Evolutionary conservation across 2,113 vertebrate species (phyloP).

Genomic region (Oncorhynchus mykiss): DNA sequence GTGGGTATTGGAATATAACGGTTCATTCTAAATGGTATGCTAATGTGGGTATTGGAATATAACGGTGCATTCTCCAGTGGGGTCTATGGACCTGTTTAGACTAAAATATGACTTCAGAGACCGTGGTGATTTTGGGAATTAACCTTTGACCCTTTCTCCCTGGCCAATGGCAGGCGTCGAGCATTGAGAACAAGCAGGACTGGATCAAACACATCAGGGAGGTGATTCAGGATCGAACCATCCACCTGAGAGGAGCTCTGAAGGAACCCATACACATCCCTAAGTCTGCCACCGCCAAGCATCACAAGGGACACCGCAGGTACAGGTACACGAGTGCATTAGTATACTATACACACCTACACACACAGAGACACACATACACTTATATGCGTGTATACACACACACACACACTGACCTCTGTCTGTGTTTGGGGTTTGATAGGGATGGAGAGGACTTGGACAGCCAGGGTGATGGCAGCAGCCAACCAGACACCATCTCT

Average conservation of each 20-base stretch:
- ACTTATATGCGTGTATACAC: not conserved
- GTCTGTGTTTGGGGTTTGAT: conserved; percentile 26
- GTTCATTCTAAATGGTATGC: conserved; percentile 2
- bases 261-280: conserved; percentile 98
- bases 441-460: conserved; percentile 97
- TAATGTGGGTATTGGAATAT: conserved; percentile 13
- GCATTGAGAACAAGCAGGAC: conserved; percentile 99
- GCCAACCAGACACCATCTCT: conserved; percentile 97
- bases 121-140: not conserved
- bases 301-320: conserved; percentile 90
- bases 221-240: conserved; percentile 96
- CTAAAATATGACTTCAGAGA: conserved; percentile 42
- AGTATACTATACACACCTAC: not conserved
- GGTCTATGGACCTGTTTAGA: conserved; percentile 26
- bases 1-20: conserved; percentile 30
- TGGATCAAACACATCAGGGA: conserved; percentile 99
- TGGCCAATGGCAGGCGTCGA: conserved; percentile 83
- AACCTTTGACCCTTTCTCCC: conserved; percentile 5
- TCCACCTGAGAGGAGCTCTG: conserved; percentile 94
- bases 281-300: conserved; percentile 86
- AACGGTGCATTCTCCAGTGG: conserved; percentile 24
- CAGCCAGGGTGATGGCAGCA: conserved; percentile 98
- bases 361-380: conserved; percentile 2
- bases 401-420: not conserved
- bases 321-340: conserved; percentile 49